Percentiles rank a stretch among this genome's conserved stretches.
These are phyloP conservation scores for Microchirus variegatus DNA, from an alignment of 2,797 vertebrate species.

Conservation along the genomic window DNA sequence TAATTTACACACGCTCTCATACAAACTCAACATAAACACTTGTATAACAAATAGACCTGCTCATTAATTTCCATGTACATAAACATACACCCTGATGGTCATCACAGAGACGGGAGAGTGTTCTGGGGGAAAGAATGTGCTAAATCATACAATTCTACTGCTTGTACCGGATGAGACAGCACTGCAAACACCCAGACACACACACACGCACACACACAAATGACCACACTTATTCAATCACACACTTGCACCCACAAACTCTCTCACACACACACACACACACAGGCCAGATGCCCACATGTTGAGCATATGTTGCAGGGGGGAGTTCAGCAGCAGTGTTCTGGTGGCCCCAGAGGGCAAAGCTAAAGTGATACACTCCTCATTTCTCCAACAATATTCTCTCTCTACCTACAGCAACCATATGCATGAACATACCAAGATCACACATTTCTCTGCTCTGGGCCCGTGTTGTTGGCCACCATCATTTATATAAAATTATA, in stretches of 20 bases:
- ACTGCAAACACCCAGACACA: constrained; percentile 39
- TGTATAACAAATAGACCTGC: constrained; percentile 53
- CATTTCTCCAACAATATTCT: constrained; percentile 38
- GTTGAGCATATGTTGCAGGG: constrained; percentile 81
- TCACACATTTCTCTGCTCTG: constrained; percentile 8
- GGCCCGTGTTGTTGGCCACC: too few relatives aligned
- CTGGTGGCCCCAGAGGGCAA: constrained; percentile 66
- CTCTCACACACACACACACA: constrained; percentile 16
- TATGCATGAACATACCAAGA: background rate
- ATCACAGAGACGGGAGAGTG: constrained; percentile 51
- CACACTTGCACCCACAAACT: background rate
- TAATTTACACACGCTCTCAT: constrained; percentile 56
- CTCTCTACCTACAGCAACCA: constrained; percentile 18
- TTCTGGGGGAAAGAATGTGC: constrained; percentile 56
- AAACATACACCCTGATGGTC: constrained; percentile 59
- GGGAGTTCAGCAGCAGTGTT: constrained; percentile 72
- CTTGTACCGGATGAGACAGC: constrained; percentile 59
- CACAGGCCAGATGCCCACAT: constrained; percentile 68
- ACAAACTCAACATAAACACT: constrained; percentile 50
- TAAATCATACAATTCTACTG: constrained; percentile 64
- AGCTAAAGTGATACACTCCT: constrained; percentile 49
- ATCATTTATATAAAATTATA: too few relatives aligned
- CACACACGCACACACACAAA: constrained; percentile 33
- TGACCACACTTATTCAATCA: constrained; percentile 12
- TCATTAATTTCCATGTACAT: constrained; percentile 62